A percentile compares a stretch with the other conserved stretches of the same genome.
These are phyloP conservation scores for Collichthys lucidus DNA, from an alignment of 2,113 vertebrate genomes.

Conservation along the genomic window DNA sequence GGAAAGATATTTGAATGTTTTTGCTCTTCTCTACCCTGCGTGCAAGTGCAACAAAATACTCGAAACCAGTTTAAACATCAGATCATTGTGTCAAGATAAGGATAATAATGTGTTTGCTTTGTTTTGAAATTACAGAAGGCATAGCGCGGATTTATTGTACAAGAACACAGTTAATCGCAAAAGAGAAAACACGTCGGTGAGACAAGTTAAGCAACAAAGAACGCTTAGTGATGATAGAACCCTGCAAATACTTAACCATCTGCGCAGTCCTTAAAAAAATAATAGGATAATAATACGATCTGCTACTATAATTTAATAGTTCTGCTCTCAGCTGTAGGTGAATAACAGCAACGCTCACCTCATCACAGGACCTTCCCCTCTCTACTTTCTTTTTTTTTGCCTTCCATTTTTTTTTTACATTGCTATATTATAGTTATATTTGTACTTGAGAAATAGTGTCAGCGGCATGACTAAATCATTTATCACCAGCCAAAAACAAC, in stretches of 20 bases:
- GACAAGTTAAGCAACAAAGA: slow-evolving; percentile 24
- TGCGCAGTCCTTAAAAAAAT: neutral
- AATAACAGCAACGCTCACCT: slow-evolving; percentile 18
- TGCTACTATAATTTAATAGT: slow-evolving; percentile 13
- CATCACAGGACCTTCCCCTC: neutral
- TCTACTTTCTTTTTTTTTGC: neutral
- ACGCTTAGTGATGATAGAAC: slow-evolving; percentile 5
- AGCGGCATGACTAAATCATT: slow-evolving; percentile 95
- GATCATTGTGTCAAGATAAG: slow-evolving; percentile 69
- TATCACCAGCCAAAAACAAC: slow-evolving; percentile 95
- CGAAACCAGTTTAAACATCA: slow-evolving; percentile 55
- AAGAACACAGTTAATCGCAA: slow-evolving; percentile 49
- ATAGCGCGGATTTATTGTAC: slow-evolving; percentile 40
- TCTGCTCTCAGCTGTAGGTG: slow-evolving; percentile 40
- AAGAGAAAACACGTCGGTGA: slow-evolving; percentile 40
- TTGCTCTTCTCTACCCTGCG: slow-evolving; percentile 66
- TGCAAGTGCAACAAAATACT: slow-evolving; percentile 73
- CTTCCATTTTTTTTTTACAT: slow-evolving; percentile 2
- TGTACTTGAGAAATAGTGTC: slow-evolving; percentile 87
- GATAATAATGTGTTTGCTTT: slow-evolving; percentile 63
- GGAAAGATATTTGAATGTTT: slow-evolving; percentile 71
- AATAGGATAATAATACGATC: slow-evolving; percentile 6
- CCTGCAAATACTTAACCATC: slow-evolving; percentile 34
- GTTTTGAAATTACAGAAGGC: slow-evolving; percentile 63
- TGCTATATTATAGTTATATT: slow-evolving; percentile 72